Evolutionary conservation across 2,113 vertebrate genomes (phyloP).

Genomic region (Ammospiza nelsoni): DNA sequence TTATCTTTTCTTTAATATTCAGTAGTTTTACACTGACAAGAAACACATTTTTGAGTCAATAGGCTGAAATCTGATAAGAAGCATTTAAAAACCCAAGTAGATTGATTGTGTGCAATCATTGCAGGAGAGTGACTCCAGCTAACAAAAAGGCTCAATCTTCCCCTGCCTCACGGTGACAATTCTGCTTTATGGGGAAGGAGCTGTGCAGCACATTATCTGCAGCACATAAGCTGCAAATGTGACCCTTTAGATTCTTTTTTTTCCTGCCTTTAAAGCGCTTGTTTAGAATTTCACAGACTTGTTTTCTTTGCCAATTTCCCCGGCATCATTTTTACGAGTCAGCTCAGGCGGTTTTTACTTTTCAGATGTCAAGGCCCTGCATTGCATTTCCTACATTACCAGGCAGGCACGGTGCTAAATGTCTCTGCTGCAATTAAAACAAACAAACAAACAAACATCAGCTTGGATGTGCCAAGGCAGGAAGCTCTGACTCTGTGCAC

Average conservation of each 20-base stretch:
- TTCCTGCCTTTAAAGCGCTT: conserved; percentile 28
- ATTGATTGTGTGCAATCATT: conserved; percentile 1
- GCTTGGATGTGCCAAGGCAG: neutral
- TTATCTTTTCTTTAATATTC: conserved; percentile 37
- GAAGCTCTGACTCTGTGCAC: neutral
- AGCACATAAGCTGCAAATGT: conserved; percentile 30
- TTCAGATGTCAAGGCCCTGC: conserved; percentile 36
- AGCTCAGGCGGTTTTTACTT: conserved; percentile 19
- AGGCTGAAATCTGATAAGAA: conserved; percentile 55
- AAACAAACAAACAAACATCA: conserved; percentile 43
- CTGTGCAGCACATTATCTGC: neutral
- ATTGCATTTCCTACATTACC: neutral
- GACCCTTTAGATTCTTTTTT: conserved; percentile 2
- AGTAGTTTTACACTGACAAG: neutral
- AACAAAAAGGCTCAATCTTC: conserved; percentile 13
- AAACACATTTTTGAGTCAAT: conserved; percentile 34
- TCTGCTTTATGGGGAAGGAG: neutral
- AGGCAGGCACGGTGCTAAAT: conserved; percentile 23
- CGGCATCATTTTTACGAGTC: neutral
- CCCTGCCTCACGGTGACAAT: neutral
- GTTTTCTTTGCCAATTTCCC: conserved; percentile 36
- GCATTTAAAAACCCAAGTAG: conserved; percentile 33
- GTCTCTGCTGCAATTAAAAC: conserved; percentile 46
- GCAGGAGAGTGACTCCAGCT: conserved; percentile 4
- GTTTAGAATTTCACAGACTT: conserved; percentile 44